phyloP scores from a whole-genome alignment of 2,888 invertebrate species.

The Philhelius pedissequus region DNA sequence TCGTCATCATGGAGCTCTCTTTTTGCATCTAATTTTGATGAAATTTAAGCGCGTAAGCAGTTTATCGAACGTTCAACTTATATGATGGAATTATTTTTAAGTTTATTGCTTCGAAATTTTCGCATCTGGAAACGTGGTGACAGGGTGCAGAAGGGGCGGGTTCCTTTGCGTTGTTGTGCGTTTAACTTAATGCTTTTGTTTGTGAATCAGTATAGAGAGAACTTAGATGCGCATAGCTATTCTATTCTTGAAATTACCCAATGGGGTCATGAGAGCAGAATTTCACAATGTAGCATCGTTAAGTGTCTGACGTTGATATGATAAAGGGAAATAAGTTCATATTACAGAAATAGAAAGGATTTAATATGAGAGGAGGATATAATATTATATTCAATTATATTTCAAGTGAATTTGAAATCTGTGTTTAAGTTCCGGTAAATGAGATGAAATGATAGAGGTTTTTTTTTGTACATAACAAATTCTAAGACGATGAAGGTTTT shows the following conservation, averaged over 20 bases:
- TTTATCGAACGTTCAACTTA: slow-evolving; percentile 63
- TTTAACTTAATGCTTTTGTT: slow-evolving; percentile 11
- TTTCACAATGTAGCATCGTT: slow-evolving; percentile 23
- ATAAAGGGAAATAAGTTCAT: slow-evolving; percentile 3
- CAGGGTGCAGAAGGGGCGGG: not conserved
- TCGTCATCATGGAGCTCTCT: not conserved
- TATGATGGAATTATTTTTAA: slow-evolving; percentile 52
- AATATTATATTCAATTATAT: not conserved
- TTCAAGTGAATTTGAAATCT: not conserved
- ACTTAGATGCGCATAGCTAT: not conserved
- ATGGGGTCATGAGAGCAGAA: slow-evolving; percentile 17
- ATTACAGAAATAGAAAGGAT: not conserved
- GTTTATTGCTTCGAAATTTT: slow-evolving; percentile 37
- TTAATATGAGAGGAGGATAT: not conserved
- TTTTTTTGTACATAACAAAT: no score
- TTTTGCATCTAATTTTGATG: slow-evolving; percentile 62
- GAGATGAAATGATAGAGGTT: not conserved
- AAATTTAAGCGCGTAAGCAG: slow-evolving; percentile 63
- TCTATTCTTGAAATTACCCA: not conserved
- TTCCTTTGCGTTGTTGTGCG: slow-evolving; percentile 8
- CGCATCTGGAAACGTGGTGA: not conserved
- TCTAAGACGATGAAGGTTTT: no score
- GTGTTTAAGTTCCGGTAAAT: not conserved
- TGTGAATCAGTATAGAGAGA: slow-evolving; percentile 32
- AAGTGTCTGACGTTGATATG: slow-evolving; percentile 6